These are phyloP conservation scores for Stichodactyla mertensii DNA, from an alignment of 64 coral and sea anemone genomes.

Conservation along the genomic window DNA sequence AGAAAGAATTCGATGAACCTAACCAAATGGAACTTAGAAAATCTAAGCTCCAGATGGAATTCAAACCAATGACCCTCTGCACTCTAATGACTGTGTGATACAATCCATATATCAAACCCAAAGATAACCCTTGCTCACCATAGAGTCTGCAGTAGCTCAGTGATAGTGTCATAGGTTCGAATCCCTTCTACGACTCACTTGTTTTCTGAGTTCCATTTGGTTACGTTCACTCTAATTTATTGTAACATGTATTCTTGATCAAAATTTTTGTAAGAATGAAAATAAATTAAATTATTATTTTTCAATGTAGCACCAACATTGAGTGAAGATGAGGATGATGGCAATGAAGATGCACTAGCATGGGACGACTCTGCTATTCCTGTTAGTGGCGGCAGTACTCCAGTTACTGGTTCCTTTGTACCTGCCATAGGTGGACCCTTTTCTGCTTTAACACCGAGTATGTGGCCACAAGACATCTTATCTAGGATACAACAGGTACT, in stretches of 20 bases:
- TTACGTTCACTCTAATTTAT: too few species aligned
- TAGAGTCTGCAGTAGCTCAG: too few species aligned
- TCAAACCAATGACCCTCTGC: too few species aligned
- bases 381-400: conserved; percentile 68
- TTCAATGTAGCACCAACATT: conserved; percentile 66
- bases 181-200: too few species aligned
- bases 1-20: too few species aligned
- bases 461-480: conserved; percentile 98
- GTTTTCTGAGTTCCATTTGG: too few species aligned
- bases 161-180: too few species aligned
- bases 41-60: too few species aligned
- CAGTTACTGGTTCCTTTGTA: conserved; percentile 89
- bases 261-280: background rate
- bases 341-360: conserved; percentile 67
- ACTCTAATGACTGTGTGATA: too few species aligned
- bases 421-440: conserved; percentile 94
- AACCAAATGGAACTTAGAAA: too few species aligned
- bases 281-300: background rate
- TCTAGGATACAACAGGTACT: conserved; percentile 95
- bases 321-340: conserved; percentile 88
- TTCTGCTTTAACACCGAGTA: conserved; percentile 94
- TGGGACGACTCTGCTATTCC: conserved; percentile 97
- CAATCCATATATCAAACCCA: too few species aligned
- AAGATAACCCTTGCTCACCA: too few species aligned
- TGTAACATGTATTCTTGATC: background rate